Evolutionary conservation across 2,888 invertebrate genomes (phyloP).

Genomic region (Eudiplozoon nipponicum): DNA sequence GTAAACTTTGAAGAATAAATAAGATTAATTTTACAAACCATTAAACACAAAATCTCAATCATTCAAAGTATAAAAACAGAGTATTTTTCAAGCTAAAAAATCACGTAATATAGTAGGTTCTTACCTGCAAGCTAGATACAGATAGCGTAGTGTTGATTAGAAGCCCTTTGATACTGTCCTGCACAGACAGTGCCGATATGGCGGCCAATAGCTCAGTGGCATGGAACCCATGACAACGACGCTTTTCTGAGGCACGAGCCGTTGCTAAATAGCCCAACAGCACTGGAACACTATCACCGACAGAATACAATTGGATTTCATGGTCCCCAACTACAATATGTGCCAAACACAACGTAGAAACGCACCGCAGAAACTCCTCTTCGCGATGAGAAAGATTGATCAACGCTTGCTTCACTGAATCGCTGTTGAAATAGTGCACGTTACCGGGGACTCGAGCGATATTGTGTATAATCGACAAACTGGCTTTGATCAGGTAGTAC

Average conservation of each 20-base stretch:
- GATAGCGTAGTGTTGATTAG: too few species aligned
- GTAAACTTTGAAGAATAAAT: too few species aligned
- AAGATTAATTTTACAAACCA: too few species aligned
- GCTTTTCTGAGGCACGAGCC: conserved; percentile 18
- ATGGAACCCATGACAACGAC: conserved; percentile 21
- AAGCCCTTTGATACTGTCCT: conserved; percentile 22
- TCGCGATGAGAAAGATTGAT: conserved; percentile 17
- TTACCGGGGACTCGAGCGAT: conserved; percentile 21
- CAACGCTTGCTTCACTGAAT: conserved; percentile 12
- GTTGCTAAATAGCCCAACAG: conserved; percentile 20
- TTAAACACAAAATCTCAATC: too few species aligned
- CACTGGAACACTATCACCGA: conserved; percentile 18
- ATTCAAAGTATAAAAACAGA: too few species aligned
- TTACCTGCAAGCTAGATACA: too few species aligned
- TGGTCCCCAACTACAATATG: conserved; percentile 20
- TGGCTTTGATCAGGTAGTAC: conserved; percentile 17
- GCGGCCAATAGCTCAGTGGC: conserved; percentile 21
- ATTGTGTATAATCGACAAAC: conserved; percentile 23
- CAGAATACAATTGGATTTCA: conserved; percentile 6
- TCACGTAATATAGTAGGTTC: too few species aligned
- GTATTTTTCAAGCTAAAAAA: too few species aligned
- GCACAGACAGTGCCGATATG: conserved; percentile 21
- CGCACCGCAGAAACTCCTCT: conserved; percentile 22
- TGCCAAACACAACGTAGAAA: conserved; percentile 21
- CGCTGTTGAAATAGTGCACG: conserved; percentile 21